Evolutionary conservation across 2,888 invertebrate species (phyloP), one percentile per base, ranked within the genome.

Genomic region (Yponomeuta plumbellus): DNA sequence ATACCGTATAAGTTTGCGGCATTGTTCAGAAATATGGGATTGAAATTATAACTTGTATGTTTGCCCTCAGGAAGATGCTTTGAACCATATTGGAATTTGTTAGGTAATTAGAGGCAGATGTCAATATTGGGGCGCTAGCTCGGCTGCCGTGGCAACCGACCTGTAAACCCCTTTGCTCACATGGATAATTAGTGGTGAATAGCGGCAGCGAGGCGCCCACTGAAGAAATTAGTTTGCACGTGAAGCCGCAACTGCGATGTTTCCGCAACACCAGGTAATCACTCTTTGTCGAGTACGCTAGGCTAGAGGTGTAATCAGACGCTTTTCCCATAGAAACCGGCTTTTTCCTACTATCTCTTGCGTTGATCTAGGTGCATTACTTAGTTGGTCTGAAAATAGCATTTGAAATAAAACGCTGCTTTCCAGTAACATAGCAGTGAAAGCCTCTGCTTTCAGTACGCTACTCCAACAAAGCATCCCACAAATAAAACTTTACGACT

Each of bases 101-200:
- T 52, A 17, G 44, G 44, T 52, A 52, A 52, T 17, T 17, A 1
- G 44, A 52, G 67, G 70, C 70, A 70, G 68, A 70, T 68, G 71
- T 72, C 71, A 72, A 71, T 73, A 72, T 74, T 74, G 74, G 73
- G 74, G 73, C 72, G 70, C 71, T 72, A 73, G 73, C 73, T 71
- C 71, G 73, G 74, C 57, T 26, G 10, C 23, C 39, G 70, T 72
- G 76, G 73, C 72, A 75, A 74, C 68, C 76, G 79, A 77, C 76
- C 77, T 75, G 79, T 76, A 77, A 79, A 78, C 74, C 77, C 77
- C 80, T 80, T 80, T 80, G 80, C 76, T 80, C 79, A 78, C 72
- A 76, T 77, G 73, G 75, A 77, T 80, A 80, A 80, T 80, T 80
- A 78, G 79, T 78, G 77, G 76, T 77, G 57, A 76, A 75, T 75